Conservation (phyloP, 2,797 vertebrate genomes). For the Scleropages formosus region DNA sequence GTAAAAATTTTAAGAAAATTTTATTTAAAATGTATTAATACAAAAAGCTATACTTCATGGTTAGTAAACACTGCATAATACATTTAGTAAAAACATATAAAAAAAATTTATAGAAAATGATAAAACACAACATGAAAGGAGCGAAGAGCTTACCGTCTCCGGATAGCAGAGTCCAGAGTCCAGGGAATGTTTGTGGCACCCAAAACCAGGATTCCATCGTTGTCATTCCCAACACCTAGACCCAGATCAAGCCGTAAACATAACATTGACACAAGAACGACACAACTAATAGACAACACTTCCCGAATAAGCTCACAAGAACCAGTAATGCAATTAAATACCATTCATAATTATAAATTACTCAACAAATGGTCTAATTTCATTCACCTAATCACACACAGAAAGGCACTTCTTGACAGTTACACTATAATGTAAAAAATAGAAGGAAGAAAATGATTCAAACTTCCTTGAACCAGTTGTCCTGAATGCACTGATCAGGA, state of each 20-base stretch:
- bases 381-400: too few relatives aligned
- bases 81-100: background rate
- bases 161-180: conserved; percentile 97
- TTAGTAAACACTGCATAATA: background rate
- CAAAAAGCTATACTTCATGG: background rate
- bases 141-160: conserved; percentile 80
- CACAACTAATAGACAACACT: too few relatives aligned
- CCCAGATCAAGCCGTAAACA: conserved; percentile 28
- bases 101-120: background rate
- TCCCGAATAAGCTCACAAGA: too few relatives aligned
- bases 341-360: too few relatives aligned
- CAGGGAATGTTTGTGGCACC: conserved; percentile 98
- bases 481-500: too few relatives aligned
- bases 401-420: too few relatives aligned
- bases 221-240: conserved; percentile 90
- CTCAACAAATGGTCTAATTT: too few relatives aligned
- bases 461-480: too few relatives aligned
- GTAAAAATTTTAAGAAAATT: background rate
- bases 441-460: too few relatives aligned
- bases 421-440: too few relatives aligned
- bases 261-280: too few relatives aligned
- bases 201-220: conserved; percentile 95
- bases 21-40: background rate
- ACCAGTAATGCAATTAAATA: too few relatives aligned
- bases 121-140: background rate